phyloP scores from a whole-genome alignment of 2,797 vertebrate genomes.

The Trachurus trachurus region DNA sequence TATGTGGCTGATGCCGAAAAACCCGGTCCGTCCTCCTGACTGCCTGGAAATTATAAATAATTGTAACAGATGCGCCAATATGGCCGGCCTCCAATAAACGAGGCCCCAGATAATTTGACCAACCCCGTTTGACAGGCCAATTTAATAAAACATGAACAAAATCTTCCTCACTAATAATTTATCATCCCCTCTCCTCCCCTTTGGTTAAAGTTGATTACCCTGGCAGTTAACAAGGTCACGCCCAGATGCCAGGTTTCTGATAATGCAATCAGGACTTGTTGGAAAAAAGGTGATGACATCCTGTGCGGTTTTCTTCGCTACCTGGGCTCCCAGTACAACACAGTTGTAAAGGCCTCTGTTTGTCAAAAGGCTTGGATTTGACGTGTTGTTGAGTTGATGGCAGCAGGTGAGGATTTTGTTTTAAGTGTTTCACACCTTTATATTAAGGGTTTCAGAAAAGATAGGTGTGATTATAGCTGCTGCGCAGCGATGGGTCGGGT shows the following conservation, averaged over 20 bases:
- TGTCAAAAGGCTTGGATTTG: constrained; percentile 47
- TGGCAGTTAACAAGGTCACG: constrained; percentile 99
- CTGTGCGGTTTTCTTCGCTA: constrained; percentile 57
- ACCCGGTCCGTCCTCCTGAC: constrained; percentile 89
- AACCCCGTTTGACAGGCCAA: constrained; percentile 99
- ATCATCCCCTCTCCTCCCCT: constrained; percentile 99
- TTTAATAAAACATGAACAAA: constrained; percentile 99
- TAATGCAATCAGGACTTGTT: constrained; percentile 96
- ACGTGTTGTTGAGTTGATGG: constrained; percentile 54
- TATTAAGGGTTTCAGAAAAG: constrained; percentile 40
- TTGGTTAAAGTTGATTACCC: constrained; percentile 99
- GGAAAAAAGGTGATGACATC: constrained; percentile 82
- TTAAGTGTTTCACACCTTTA: constrained; percentile 46
- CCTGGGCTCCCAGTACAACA: constrained; percentile 44
- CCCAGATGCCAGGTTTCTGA: constrained; percentile 99
- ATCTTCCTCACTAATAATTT: constrained; percentile 99
- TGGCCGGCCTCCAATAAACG: constrained; percentile 99
- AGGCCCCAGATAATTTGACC: constrained; percentile 99
- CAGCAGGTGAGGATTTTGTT: constrained; percentile 41
- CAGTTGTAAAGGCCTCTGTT: constrained; percentile 53
- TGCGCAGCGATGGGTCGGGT: too few relatives aligned
- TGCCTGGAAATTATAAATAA: constrained; percentile 99
- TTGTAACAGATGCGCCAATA: constrained; percentile 99
- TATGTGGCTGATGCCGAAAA: constrained; percentile 98
- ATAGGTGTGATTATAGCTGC: too few relatives aligned